Percentiles rank a stretch among this genome's conserved stretches.
These are phyloP conservation scores for Dryocosmus kuriphilus DNA, from an alignment of 2,888 invertebrate species.

Conservation along the genomic window DNA sequence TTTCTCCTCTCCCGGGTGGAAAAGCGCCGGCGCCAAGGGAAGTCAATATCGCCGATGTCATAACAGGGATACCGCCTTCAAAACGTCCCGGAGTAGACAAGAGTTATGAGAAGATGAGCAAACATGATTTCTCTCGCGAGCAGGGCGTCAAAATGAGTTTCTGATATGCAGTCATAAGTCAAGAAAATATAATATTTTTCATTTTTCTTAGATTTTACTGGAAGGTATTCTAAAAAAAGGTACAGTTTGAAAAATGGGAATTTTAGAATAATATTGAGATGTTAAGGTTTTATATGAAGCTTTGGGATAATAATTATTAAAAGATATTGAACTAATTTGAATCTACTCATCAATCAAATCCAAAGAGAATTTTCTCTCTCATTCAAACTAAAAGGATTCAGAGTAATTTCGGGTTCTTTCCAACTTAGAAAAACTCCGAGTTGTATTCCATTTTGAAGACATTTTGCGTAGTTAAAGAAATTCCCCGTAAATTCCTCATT, in stretches of 20 bases:
- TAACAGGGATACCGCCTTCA: conserved; percentile 37
- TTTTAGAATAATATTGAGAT: not conserved
- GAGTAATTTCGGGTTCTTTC: too few species aligned
- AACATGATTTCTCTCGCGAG: not conserved
- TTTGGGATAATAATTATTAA: not conserved
- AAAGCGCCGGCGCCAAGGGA: conserved; percentile 73
- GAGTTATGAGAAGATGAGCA: not conserved
- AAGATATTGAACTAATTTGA: not conserved
- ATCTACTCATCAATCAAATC: not conserved
- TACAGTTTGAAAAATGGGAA: not conserved
- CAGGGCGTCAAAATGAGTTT: conserved; percentile 13
- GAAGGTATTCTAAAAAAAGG: not conserved
- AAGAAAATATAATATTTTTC: not conserved
- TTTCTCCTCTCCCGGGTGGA: conserved; percentile 44
- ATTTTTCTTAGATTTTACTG: not conserved
- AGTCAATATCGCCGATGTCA: conserved; percentile 71
- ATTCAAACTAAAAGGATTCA: too few species aligned
- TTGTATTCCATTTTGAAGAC: too few species aligned
- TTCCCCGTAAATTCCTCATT: too few species aligned
- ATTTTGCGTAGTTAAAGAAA: too few species aligned
- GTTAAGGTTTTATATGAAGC: not conserved
- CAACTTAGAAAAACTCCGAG: too few species aligned
- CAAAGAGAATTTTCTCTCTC: not conserved
- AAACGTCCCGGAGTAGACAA: not conserved
- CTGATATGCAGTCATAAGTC: not conserved